Conservation (phyloP, 2,888 invertebrate genomes). For the Netelia inedita region DNA sequence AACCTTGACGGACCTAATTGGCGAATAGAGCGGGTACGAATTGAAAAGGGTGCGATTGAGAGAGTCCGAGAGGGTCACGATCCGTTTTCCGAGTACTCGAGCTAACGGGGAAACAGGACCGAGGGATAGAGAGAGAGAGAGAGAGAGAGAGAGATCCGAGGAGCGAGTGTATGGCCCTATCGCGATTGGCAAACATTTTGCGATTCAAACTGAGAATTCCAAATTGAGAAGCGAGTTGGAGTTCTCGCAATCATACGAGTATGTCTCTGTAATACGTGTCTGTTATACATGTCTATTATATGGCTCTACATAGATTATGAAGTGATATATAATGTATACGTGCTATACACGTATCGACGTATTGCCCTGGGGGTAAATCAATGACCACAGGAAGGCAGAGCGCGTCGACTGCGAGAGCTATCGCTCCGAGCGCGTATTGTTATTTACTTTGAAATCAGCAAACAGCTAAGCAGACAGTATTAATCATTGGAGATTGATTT, state of each 20-base stretch:
- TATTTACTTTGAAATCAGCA: constrained; percentile 60
- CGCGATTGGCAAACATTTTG: constrained; percentile 57
- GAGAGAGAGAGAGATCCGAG: constrained; percentile 26
- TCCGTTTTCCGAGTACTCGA: constrained; percentile 12
- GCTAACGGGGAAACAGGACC: neutral
- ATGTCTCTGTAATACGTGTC: neutral
- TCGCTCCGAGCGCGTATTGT: constrained; percentile 46
- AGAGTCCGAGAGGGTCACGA: neutral
- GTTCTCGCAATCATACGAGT: constrained; percentile 1
- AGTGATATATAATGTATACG: neutral
- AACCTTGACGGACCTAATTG: constrained; percentile 50
- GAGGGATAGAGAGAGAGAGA: neutral
- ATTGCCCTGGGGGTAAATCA: constrained; percentile 44
- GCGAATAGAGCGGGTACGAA: neutral
- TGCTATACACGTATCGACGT: neutral
- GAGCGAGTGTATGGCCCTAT: constrained; percentile 36
- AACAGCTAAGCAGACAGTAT: constrained; percentile 57
- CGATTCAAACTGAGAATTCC: constrained; percentile 62
- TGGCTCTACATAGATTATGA: neutral
- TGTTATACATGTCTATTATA: neutral
- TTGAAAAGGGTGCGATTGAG: constrained; percentile 1
- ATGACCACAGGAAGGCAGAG: constrained; percentile 57
- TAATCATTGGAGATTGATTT: constrained; percentile 53
- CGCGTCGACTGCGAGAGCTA: constrained; percentile 48
- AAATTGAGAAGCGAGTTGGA: constrained; percentile 42